Conservation (phyloP, 2,797 vertebrate genomes). For the Falco novaeseelandiae region DNA sequence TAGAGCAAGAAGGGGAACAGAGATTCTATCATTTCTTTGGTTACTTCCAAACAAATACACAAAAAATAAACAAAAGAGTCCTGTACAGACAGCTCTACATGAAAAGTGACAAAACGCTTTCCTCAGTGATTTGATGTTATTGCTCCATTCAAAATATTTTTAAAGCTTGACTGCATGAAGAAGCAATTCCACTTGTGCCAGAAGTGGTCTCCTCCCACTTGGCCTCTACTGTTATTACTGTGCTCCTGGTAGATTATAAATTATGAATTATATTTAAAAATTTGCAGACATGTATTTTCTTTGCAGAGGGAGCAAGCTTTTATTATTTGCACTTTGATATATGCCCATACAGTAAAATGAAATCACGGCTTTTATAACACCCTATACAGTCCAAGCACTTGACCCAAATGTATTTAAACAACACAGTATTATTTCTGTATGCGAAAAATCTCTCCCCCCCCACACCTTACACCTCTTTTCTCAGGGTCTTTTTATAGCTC, state of each 20-base stretch:
- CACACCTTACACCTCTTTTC: constrained; percentile 1
- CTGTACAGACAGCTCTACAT: not conserved
- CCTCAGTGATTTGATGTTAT: not conserved
- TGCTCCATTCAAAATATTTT: not conserved
- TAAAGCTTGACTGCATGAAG: not conserved
- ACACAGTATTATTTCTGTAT: not conserved
- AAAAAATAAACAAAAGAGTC: not conserved
- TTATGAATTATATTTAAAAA: constrained; percentile 39
- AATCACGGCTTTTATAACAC: not conserved
- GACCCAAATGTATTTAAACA: constrained; percentile 44
- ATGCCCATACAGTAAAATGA: not conserved
- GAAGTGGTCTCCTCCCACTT: constrained; percentile 18
- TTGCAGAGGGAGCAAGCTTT: not conserved
- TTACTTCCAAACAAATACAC: not conserved
- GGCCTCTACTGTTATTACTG: not conserved
- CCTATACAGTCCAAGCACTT: not conserved
- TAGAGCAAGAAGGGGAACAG: not conserved
- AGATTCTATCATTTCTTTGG: not conserved
- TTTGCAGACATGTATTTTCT: not conserved
- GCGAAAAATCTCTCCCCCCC: not conserved
- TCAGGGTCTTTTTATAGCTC: constrained; percentile 40
- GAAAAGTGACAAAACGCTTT: not conserved
- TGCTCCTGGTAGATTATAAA: constrained; percentile 23
- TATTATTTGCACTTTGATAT: constrained; percentile 28
- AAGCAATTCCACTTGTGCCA: constrained; percentile 1